Percentiles rank a stretch among this genome's conserved stretches.
phyloP scores from a whole-genome alignment of 2,888 invertebrate species.

The Mythimna lalbum region DNA sequence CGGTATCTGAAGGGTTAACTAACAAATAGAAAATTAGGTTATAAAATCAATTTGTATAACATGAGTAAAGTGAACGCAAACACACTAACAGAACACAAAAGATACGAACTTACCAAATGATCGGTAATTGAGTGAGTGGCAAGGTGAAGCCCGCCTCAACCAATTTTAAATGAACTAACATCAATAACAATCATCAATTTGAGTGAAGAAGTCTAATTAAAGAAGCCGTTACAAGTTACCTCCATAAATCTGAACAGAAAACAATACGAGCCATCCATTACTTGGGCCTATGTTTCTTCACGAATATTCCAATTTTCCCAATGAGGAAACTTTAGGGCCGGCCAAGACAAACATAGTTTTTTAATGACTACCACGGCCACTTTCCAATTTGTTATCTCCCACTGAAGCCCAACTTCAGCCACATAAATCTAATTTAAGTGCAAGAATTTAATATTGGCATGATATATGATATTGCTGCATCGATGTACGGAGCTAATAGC shows the following conservation, averaged over 20 bases:
- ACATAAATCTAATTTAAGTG: constrained; percentile 77
- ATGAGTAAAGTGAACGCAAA: constrained; percentile 7
- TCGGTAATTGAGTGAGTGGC: constrained; percentile 71
- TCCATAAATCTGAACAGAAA: constrained; percentile 89
- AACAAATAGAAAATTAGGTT: not conserved
- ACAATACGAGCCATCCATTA: constrained; percentile 89
- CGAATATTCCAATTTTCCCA: constrained; percentile 88
- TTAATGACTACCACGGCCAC: constrained; percentile 79
- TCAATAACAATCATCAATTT: constrained; percentile 90
- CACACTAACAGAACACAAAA: constrained; percentile 57
- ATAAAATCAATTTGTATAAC: not conserved
- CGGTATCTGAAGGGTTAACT: no score
- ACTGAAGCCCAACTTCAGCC: constrained; percentile 70
- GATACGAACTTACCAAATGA: constrained; percentile 72
- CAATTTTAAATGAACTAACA: constrained; percentile 84
- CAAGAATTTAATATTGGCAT: constrained; percentile 67
- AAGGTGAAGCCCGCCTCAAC: constrained; percentile 74
- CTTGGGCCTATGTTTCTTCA: constrained; percentile 83
- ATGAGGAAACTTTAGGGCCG: constrained; percentile 83
- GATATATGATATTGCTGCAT: constrained; percentile 64
- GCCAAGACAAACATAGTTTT: constrained; percentile 87
- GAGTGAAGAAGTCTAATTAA: constrained; percentile 89
- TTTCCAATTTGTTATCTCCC: constrained; percentile 80
- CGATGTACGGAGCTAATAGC: constrained; percentile 54
- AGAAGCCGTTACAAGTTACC: constrained; percentile 90